phyloP scores from a whole-genome alignment of 1,140 invertebrate species.

The Phymorhynchus buccinoides region DNA sequence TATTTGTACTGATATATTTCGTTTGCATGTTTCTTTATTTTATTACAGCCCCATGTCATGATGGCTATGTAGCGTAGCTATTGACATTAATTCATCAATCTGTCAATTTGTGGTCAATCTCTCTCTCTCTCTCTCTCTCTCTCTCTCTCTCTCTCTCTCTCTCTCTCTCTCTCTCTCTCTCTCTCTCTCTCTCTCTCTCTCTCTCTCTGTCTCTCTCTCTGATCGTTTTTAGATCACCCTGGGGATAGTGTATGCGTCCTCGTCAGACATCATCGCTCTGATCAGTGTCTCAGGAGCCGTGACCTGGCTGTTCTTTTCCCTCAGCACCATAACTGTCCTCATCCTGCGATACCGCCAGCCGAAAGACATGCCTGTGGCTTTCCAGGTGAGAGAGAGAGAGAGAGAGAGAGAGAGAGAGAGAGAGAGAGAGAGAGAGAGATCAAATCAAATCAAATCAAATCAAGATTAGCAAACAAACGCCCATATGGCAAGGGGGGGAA shows the following conservation, averaged over 20 bases:
- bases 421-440: no score
- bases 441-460: no score
- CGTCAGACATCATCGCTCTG: conserved; percentile 46
- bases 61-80: no score
- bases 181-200: background rate
- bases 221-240: background rate
- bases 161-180: background rate
- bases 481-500: no score
- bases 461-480: no score
- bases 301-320: conserved; percentile 61
- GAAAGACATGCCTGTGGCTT: conserved; percentile 6
- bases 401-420: no score
- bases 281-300: conserved; percentile 61
- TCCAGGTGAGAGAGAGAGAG: background rate
- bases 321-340: conserved; percentile 83
- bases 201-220: background rate
- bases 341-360: conserved; percentile 82
- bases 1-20: no score
- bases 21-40: no score
- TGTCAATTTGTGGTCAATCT: no score
- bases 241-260: conserved; percentile 28
- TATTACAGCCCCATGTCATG: no score
- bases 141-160: conserved; percentile 40
- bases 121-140: conserved; percentile 34
- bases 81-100: no score